Evolutionary conservation across 2,113 vertebrate species (phyloP).

Genomic region (Nanger granti): DNA sequence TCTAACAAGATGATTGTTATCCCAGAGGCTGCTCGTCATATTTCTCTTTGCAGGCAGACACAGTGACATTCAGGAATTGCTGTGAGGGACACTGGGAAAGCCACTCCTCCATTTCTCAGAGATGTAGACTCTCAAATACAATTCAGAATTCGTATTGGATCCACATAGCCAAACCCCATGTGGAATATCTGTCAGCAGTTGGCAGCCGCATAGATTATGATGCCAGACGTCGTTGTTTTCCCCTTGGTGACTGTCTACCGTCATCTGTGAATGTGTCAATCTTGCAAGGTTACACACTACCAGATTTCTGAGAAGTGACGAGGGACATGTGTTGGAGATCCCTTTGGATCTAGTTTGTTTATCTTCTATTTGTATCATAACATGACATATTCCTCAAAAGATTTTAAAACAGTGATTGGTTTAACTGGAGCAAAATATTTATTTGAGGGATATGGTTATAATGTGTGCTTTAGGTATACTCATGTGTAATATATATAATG

Average conservation of each 20-base stretch:
- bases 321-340: background rate
- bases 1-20: background rate
- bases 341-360: background rate
- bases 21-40: background rate
- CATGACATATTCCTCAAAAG: background rate
- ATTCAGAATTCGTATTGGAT: background rate
- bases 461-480: background rate
- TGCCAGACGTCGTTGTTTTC: background rate
- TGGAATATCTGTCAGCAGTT: constrained; percentile 16
- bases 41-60: background rate
- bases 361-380: background rate
- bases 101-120: background rate
- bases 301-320: background rate
- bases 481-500: background rate
- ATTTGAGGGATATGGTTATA: background rate
- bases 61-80: background rate
- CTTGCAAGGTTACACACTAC: background rate
- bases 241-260: background rate
- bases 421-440: background rate
- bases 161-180: background rate
- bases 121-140: background rate
- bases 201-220: background rate
- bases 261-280: background rate
- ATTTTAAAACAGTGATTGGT: background rate
- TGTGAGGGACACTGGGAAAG: background rate